Conservation (phyloP, 2,888 invertebrate genomes). For the Polydrusus cervinus region DNA sequence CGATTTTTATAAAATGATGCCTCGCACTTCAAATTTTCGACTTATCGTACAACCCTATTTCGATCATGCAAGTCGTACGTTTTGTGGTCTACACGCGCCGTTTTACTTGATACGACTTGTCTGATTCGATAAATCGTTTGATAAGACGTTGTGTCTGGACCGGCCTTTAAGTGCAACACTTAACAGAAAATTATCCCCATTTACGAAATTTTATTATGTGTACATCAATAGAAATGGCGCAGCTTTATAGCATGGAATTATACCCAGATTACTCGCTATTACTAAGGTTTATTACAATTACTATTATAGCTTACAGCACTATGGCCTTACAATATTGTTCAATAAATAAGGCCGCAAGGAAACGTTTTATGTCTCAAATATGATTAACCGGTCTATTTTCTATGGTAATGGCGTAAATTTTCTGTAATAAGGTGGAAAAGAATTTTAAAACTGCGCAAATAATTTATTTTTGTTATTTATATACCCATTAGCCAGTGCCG, state of each 20-base stretch:
- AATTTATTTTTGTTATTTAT: no score
- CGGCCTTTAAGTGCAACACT: constrained; percentile 9
- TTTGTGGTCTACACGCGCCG: no score
- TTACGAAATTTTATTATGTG: constrained; percentile 40
- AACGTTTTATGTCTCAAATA: constrained; percentile 17
- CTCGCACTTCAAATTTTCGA: no score
- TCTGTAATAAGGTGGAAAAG: no score
- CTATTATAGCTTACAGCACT: constrained; percentile 42
- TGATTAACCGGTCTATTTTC: constrained; percentile 22
- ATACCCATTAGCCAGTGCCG: no score
- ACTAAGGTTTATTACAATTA: constrained; percentile 43
- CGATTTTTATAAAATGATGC: no score
- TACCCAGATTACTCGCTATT: constrained; percentile 41
- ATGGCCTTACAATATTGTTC: constrained; percentile 38
- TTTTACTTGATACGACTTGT: no score
- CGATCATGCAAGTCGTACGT: no score
- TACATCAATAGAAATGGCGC: constrained; percentile 53
- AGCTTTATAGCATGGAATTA: constrained; percentile 48
- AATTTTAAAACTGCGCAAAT: no score
- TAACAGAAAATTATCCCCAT: constrained; percentile 32
- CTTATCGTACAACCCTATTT: no score
- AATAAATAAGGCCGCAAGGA: constrained; percentile 29
- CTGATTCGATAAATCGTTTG: no score
- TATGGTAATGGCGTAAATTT: background rate
- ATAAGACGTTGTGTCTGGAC: no score